Conservation (phyloP, 2,888 invertebrate species). For the Hypsopygia costalis region DNA sequence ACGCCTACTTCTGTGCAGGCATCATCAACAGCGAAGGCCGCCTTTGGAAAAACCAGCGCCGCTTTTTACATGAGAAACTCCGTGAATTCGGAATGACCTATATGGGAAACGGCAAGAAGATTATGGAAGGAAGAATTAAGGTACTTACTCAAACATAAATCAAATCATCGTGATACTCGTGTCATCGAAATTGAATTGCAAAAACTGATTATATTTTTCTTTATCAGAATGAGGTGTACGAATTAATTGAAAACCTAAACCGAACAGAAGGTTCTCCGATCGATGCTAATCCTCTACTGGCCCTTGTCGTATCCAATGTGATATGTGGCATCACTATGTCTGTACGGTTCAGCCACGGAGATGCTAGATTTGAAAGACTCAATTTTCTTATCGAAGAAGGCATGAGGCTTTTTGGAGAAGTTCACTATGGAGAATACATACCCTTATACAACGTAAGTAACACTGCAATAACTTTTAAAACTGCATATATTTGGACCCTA, state of each 20-base stretch:
- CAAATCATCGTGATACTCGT: neutral
- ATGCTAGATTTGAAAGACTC: constrained; percentile 87
- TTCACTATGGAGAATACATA: constrained; percentile 91
- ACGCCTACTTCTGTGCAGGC: constrained; percentile 81
- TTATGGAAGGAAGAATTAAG: constrained; percentile 93
- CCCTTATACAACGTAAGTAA: constrained; percentile 85
- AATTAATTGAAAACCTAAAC: constrained; percentile 84
- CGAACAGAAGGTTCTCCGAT: constrained; percentile 84
- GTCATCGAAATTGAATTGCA: constrained; percentile 7
- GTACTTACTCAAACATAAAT: constrained; percentile 50
- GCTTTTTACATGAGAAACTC: constrained; percentile 92
- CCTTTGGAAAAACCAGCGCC: constrained; percentile 94
- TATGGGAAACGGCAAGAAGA: constrained; percentile 88
- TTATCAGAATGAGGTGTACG: constrained; percentile 86
- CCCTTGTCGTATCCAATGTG: constrained; percentile 92
- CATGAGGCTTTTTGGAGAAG: constrained; percentile 91
- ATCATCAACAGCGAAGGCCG: constrained; percentile 94
- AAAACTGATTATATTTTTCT: constrained; percentile 21
- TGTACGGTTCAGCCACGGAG: constrained; percentile 89
- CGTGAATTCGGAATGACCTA: constrained; percentile 94
- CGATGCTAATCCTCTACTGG: constrained; percentile 87
- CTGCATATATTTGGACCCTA: too few relatives aligned
- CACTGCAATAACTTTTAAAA: too few relatives aligned
- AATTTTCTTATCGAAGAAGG: constrained; percentile 95
- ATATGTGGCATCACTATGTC: constrained; percentile 96